Evolutionary conservation across 92 coral and sea anemone species (phyloP).

Genomic region (Phymanthus crucifer): DNA sequence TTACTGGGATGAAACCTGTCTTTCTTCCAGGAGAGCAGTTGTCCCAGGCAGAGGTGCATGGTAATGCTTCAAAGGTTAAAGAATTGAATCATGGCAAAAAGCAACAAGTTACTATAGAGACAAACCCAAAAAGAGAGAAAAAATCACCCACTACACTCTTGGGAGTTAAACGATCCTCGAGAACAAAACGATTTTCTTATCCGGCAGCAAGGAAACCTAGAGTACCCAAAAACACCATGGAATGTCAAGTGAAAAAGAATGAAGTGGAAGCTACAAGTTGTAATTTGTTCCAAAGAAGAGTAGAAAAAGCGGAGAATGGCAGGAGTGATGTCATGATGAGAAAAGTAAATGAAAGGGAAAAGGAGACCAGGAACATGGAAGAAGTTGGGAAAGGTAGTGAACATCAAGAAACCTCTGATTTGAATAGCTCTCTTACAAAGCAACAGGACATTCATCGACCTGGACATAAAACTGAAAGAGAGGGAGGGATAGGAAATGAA

Average conservation of each 20-base stretch:
- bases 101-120: neutral
- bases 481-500: neutral
- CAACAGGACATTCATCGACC: neutral
- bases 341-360: neutral
- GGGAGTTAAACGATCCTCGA: conserved; percentile 49
- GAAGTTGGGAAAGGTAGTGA: neutral
- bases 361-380: neutral
- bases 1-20: no score
- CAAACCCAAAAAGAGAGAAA: neutral
- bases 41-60: neutral
- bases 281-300: neutral
- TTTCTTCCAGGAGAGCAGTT: neutral
- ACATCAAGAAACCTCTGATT: neutral
- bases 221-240: neutral
- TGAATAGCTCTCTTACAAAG: neutral
- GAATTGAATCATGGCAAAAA: neutral
- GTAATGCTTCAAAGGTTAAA: neutral
- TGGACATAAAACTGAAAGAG: neutral
- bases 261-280: neutral
- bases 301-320: neutral
- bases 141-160: conserved; percentile 37
- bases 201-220: conserved; percentile 34
- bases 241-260: neutral
- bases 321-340: neutral
- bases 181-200: conserved; percentile 56